Conservation (phyloP, 1,140 invertebrate species). For the Drosophila sp. region DNA sequence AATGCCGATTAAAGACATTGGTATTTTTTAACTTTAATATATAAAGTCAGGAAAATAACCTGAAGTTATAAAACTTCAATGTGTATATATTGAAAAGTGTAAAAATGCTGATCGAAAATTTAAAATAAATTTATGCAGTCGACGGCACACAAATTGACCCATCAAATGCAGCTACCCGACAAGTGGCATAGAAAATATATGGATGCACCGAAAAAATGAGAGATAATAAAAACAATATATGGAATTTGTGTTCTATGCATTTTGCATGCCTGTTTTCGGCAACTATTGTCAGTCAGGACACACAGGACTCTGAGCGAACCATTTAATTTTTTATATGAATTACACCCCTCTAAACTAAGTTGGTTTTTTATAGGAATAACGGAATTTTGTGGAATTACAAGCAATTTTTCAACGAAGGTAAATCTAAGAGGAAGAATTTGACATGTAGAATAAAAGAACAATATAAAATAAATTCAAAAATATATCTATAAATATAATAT, state of each 20-base stretch:
- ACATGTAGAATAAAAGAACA: too few relatives aligned
- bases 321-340: constrained; percentile 61
- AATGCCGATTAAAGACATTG: too few relatives aligned
- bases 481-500: too few relatives aligned
- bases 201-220: neutral
- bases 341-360: too few relatives aligned
- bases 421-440: too few relatives aligned
- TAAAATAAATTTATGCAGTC: constrained; percentile 70
- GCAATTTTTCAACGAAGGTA: too few relatives aligned
- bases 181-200: constrained; percentile 42
- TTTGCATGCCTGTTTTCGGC: constrained; percentile 69
- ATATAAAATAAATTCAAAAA: too few relatives aligned
- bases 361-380: constrained; percentile 23
- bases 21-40: too few relatives aligned
- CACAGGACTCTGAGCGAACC: constrained; percentile 18
- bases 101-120: constrained; percentile 66
- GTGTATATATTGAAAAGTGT: constrained; percentile 35
- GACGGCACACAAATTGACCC: constrained; percentile 56
- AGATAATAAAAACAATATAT: constrained; percentile 45
- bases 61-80: constrained; percentile 34
- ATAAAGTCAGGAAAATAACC: too few relatives aligned
- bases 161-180: constrained; percentile 59
- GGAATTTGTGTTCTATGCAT: constrained; percentile 55
- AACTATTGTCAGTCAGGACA: constrained; percentile 64
- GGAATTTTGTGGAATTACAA: neutral